Evolutionary conservation across 2,797 vertebrate genomes (phyloP).

Genomic region (Naso thynnoides): DNA sequence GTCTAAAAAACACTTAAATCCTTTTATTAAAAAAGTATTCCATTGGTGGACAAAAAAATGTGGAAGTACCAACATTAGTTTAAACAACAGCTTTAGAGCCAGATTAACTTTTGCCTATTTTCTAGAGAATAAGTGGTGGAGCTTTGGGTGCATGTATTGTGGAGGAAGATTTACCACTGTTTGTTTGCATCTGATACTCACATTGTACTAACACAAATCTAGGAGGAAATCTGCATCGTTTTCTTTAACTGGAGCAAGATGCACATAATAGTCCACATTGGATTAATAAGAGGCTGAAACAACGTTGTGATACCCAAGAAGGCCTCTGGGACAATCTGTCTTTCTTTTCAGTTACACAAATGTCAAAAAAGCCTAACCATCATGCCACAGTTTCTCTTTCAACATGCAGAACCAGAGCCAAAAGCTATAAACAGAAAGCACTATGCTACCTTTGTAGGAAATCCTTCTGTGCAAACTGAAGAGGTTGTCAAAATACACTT

Average conservation of each 20-base stretch:
- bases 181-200: too few relatives aligned
- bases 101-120: too few relatives aligned
- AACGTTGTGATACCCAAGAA: slow-evolving; percentile 46
- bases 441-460: slow-evolving; percentile 62
- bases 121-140: too few relatives aligned
- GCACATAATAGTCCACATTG: not conserved
- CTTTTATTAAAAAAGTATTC: not conserved
- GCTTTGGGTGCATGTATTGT: too few relatives aligned
- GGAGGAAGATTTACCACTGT: too few relatives aligned
- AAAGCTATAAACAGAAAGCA: slow-evolving; percentile 65
- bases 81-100: too few relatives aligned
- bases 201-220: too few relatives aligned
- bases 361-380: slow-evolving; percentile 47
- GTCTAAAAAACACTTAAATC: slow-evolving; percentile 1
- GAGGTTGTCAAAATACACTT: slow-evolving; percentile 76
- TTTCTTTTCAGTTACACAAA: slow-evolving; percentile 50
- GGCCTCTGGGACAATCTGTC: slow-evolving; percentile 38
- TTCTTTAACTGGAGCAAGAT: not conserved
- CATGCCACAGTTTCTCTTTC: slow-evolving; percentile 52
- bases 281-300: slow-evolving; percentile 22
- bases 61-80: too few relatives aligned
- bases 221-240: too few relatives aligned
- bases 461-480: slow-evolving; percentile 57
- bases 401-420: slow-evolving; percentile 59
- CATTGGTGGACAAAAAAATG: too few relatives aligned